Conservation (phyloP, 2,797 vertebrate genomes). For the Microchirus variegatus region DNA sequence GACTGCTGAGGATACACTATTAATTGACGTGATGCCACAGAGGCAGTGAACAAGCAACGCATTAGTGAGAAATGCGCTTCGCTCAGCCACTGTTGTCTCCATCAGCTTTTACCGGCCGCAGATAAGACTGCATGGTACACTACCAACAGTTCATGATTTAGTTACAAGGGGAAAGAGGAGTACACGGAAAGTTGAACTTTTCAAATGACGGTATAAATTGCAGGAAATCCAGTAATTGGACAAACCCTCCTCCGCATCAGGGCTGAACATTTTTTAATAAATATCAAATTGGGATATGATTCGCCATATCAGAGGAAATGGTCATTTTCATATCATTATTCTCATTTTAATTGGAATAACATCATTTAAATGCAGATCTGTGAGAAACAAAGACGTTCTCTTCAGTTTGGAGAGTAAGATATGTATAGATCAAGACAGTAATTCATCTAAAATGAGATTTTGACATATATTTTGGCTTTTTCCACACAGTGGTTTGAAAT, state of each 20-base stretch:
- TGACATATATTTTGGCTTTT: conserved; percentile 33
- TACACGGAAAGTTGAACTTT: conserved; percentile 23
- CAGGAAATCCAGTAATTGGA: conserved; percentile 44
- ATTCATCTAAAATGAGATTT: too few species aligned
- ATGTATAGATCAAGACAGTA: too few species aligned
- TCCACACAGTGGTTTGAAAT: conserved; percentile 39
- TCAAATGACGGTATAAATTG: conserved; percentile 38
- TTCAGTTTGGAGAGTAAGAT: too few species aligned
- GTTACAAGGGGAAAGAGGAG: background rate
- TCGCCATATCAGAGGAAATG: too few species aligned
- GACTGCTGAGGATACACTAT: conserved; percentile 27
- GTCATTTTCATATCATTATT: too few species aligned
- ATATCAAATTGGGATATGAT: too few species aligned
- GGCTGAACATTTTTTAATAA: too few species aligned
- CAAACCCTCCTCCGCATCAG: conserved; percentile 45
- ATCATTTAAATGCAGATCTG: too few species aligned
- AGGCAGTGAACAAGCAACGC: conserved; percentile 35
- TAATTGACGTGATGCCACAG: conserved; percentile 41
- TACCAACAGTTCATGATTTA: conserved; percentile 13
- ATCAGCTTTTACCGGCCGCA: background rate
- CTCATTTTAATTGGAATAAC: too few species aligned
- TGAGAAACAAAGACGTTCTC: too few species aligned
- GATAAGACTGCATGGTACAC: background rate
- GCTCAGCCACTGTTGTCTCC: conserved; percentile 12
- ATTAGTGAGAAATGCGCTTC: conserved; percentile 18